Evolutionary conservation across 2,797 vertebrate genomes (phyloP), one percentile per base, ranked within the genome.

Genomic region (Cottoperca gobio): DNA sequence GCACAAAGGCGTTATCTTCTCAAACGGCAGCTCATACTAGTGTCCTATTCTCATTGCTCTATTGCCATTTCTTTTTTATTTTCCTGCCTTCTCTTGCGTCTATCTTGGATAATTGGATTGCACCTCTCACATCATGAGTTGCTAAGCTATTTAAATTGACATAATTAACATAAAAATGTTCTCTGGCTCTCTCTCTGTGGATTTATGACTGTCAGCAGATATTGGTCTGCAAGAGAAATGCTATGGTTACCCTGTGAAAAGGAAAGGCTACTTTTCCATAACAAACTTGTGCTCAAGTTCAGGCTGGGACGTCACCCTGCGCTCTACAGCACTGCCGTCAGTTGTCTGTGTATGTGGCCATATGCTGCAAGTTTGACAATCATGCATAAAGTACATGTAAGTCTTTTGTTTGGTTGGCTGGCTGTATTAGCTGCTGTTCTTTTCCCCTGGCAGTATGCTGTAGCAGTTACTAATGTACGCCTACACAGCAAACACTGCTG

Each of bases 141-240:
- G 85, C 86, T 93, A 83, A 91, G 90, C 90, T 92, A 89, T 93
- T 92, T 89, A 92, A 92, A 94, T 92, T 91, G 89, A 88, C 85
- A 93, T 91, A 90, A 93, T 94, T 92, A 94, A 91, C 88, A 93
- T 91, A 78, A 88, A 93, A 91, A 88, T 88, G 77, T 89, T 90
- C 79, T 76, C 70, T 69, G 76, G 76, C 77, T 73, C 58, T 75
- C 70, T 90, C 65, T 60, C n/a, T n/a, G 68, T 58, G 82, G 84
- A 87, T 87, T 91, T 83, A 75, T 86, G 81, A 80, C 84, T 88
- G 86, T 91, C 83, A 87, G 66, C 80, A 64, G 82, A 86, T 83
- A 91, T 79, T 70, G 76, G 72, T 50, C 76, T 77, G 59, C 19
- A 19, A 72, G 65, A 73, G 60, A 77, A 84, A 81, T 35, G 63